These are phyloP conservation scores for Cyclargus thomasi DNA, from an alignment of 1,140 invertebrate species.

Conservation along the genomic window DNA sequence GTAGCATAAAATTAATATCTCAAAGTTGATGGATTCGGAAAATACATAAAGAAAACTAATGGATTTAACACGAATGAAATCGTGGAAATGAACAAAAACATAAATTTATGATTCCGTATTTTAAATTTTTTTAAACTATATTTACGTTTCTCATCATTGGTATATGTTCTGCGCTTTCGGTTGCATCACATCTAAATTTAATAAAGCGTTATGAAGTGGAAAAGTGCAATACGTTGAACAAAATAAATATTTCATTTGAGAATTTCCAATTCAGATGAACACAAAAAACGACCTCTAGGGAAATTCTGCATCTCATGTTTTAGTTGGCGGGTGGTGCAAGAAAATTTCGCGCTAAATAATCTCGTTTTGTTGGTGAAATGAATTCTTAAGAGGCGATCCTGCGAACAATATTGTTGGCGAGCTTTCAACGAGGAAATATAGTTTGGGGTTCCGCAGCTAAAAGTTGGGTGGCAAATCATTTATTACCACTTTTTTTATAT, in stretches of 20 bases:
- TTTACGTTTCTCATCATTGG: not conserved
- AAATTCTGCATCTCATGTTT: constrained; percentile 3
- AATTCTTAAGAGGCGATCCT: not conserved
- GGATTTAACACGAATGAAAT: too few relatives aligned
- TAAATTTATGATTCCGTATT: too few relatives aligned
- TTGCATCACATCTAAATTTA: not conserved
- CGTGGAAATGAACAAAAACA: too few relatives aligned
- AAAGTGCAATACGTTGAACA: not conserved
- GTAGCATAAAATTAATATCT: too few relatives aligned
- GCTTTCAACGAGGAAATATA: not conserved
- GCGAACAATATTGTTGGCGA: not conserved
- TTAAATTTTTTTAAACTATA: too few relatives aligned
- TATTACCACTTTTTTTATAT: too few relatives aligned
- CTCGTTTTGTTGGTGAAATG: not conserved
- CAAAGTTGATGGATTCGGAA: too few relatives aligned
- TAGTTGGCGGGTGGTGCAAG: constrained; percentile 1
- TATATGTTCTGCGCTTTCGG: not conserved
- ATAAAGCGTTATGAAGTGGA: constrained; percentile 1
- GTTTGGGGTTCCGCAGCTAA: not conserved
- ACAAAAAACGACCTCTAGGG: not conserved
- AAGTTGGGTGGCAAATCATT: too few relatives aligned
- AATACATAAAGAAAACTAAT: too few relatives aligned
- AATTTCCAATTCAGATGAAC: constrained; percentile 3
- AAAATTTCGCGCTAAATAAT: constrained; percentile 1
- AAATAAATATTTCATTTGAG: not conserved